Evolutionary conservation across 2,797 vertebrate species (phyloP).

Genomic region (Darevskia nairensis): DNA sequence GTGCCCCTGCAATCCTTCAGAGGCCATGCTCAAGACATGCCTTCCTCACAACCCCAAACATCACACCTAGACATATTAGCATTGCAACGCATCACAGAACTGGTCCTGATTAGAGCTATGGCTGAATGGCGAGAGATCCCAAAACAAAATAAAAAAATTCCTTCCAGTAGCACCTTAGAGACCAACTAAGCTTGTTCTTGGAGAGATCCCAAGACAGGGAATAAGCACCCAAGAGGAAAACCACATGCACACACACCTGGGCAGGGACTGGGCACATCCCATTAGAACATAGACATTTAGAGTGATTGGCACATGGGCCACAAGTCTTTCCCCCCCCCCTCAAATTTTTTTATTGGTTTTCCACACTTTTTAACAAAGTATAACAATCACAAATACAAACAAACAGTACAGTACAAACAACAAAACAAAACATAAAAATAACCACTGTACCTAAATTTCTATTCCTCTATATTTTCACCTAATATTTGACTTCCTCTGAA

Average conservation of each 20-base stretch:
- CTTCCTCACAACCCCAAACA: not conserved
- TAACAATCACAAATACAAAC: too few relatives aligned
- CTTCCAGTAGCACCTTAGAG: too few relatives aligned
- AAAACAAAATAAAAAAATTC: too few relatives aligned
- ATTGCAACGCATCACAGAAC: not conserved
- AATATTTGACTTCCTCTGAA: too few relatives aligned
- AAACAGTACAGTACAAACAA: too few relatives aligned
- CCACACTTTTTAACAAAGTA: too few relatives aligned
- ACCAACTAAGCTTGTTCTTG: too few relatives aligned
- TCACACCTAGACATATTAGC: not conserved
- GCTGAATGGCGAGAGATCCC: not conserved
- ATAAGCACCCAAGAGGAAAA: not conserved
- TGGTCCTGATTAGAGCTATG: not conserved
- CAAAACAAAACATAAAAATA: too few relatives aligned
- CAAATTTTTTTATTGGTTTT: too few relatives aligned
- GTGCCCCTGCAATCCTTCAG: not conserved
- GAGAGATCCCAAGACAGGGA: too few relatives aligned
- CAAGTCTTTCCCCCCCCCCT: not conserved
- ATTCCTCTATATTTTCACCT: too few relatives aligned
- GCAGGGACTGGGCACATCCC: not conserved
- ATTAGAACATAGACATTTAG: not conserved
- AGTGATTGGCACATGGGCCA: not conserved
- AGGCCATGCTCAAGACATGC: not conserved
- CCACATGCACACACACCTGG: not conserved
- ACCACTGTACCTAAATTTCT: too few relatives aligned